A percentile compares a stretch with the other conserved stretches of the same genome.
Evolutionary conservation across 2,888 invertebrate species (phyloP).

Genomic region (Melinaea menophilus): DNA sequence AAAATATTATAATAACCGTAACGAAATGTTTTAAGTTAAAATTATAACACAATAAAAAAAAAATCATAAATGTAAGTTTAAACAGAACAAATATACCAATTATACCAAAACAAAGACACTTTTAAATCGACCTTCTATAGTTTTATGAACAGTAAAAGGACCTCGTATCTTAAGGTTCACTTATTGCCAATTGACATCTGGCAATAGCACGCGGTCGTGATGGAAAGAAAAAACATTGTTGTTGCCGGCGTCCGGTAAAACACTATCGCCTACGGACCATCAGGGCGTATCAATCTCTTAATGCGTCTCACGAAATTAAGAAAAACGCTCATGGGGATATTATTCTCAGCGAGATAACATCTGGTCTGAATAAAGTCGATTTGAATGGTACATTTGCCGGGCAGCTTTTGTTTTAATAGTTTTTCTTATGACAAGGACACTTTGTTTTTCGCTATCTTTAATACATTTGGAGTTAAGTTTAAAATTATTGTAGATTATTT

Average conservation of each 20-base stretch:
- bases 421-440: constrained; percentile 18
- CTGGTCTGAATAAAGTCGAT: constrained; percentile 49
- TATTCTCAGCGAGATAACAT: constrained; percentile 59
- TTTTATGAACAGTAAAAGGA: not conserved
- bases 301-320: constrained; percentile 77
- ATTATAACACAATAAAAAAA: no score
- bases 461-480: not conserved
- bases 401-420: constrained; percentile 42
- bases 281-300: constrained; percentile 73
- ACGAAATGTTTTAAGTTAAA: no score
- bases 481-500: not conserved
- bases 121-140: not conserved
- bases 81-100: no score
- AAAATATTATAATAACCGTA: no score
- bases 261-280: constrained; percentile 74
- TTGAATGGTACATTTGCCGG: constrained; percentile 49
- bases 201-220: constrained; percentile 59
- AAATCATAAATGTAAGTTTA: no score
- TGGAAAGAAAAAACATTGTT: constrained; percentile 65
- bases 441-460: constrained; percentile 18
- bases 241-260: constrained; percentile 65
- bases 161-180: constrained; percentile 47
- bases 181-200: constrained; percentile 72
- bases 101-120: not conserved
- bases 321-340: constrained; percentile 78